phyloP scores from a whole-genome alignment of 2,797 vertebrate species.

The Ctenochaetus hawaiiensis region DNA sequence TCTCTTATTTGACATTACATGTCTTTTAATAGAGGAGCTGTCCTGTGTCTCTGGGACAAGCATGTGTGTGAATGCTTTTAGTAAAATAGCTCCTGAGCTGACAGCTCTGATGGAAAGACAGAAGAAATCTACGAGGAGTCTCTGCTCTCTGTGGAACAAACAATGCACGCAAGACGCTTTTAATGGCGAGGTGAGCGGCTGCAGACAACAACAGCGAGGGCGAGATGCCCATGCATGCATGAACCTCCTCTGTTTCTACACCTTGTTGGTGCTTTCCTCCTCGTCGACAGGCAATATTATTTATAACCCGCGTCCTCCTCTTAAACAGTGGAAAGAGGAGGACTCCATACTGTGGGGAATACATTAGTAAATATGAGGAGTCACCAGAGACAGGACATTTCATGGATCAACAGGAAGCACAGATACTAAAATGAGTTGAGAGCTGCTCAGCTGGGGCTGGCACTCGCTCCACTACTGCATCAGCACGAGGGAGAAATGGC shows the following conservation, averaged over 20 bases:
- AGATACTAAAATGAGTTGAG: slow-evolving; percentile 94
- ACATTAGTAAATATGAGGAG: slow-evolving; percentile 96
- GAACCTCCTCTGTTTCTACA: slow-evolving; percentile 84
- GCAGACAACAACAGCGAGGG: slow-evolving; percentile 88
- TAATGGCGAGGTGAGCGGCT: slow-evolving; percentile 90
- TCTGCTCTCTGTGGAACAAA: slow-evolving; percentile 91
- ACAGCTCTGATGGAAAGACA: slow-evolving; percentile 82
- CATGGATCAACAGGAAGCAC: slow-evolving; percentile 96
- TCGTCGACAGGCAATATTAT: slow-evolving; percentile 86
- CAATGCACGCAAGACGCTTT: slow-evolving; percentile 88
- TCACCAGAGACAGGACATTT: slow-evolving; percentile 95
- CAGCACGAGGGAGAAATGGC: slow-evolving; percentile 84
- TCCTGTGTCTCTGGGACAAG: slow-evolving; percentile 32
- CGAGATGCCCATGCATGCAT: slow-evolving; percentile 81
- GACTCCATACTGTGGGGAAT: slow-evolving; percentile 91
- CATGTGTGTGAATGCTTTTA: slow-evolving; percentile 59
- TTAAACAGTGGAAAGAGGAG: slow-evolving; percentile 92
- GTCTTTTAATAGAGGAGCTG: neutral
- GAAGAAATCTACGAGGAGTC: slow-evolving; percentile 86
- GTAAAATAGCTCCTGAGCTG: slow-evolving; percentile 46
- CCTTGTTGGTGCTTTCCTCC: slow-evolving; percentile 59
- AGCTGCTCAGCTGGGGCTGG: slow-evolving; percentile 89
- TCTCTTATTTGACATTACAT: neutral
- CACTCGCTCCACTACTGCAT: slow-evolving; percentile 83
- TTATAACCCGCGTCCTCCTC: slow-evolving; percentile 88